Evolutionary conservation across 2,888 invertebrate genomes (phyloP).

Genomic region (Drepana falcataria): DNA sequence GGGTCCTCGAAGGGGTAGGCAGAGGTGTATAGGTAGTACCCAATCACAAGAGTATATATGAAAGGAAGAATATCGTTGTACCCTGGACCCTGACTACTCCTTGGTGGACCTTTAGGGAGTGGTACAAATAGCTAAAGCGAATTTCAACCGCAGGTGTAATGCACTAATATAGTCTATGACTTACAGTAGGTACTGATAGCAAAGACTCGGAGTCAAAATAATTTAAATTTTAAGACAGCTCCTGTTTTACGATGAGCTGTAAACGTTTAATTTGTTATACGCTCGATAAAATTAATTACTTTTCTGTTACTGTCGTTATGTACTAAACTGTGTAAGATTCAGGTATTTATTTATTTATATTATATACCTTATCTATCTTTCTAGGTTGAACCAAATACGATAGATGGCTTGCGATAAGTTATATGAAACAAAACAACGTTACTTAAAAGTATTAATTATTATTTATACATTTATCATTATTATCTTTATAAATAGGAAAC

Average conservation of each 20-base stretch:
- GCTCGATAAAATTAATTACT: constrained; percentile 35
- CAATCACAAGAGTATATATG: too few species aligned
- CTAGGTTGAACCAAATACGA: too few species aligned
- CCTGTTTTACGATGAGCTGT: constrained; percentile 26
- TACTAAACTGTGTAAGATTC: neutral
- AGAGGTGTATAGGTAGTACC: too few species aligned
- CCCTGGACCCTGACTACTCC: too few species aligned
- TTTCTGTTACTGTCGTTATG: constrained; percentile 9
- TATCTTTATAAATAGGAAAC: too few species aligned
- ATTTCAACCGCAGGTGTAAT: neutral
- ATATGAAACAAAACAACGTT: too few species aligned
- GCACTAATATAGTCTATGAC: neutral
- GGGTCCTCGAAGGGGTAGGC: too few species aligned
- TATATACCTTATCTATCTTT: neutral
- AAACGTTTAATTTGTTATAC: constrained; percentile 40
- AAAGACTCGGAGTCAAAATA: constrained; percentile 20
- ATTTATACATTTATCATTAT: too few species aligned
- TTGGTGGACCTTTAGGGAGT: too few species aligned
- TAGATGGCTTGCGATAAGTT: too few species aligned
- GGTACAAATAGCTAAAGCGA: neutral
- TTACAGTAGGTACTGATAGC: constrained; percentile 15
- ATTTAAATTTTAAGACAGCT: constrained; percentile 20
- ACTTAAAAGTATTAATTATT: too few species aligned
- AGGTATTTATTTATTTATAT: neutral
- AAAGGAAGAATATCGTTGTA: too few species aligned